Evolutionary conservation across 2,113 vertebrate species (phyloP).

Genomic region (Setophaga petechia): DNA sequence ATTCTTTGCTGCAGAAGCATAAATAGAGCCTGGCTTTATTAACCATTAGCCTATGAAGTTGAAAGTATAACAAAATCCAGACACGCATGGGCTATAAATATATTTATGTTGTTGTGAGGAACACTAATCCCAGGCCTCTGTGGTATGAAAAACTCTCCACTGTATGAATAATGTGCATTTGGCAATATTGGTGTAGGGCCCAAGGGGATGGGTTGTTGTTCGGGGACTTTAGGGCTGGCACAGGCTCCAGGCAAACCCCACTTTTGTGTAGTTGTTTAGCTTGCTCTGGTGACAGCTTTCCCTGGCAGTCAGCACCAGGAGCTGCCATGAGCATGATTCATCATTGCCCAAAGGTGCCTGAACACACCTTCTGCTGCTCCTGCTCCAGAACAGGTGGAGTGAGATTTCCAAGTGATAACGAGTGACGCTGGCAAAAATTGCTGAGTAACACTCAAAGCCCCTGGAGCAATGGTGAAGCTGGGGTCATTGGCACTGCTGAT

Average conservation of each 20-base stretch:
- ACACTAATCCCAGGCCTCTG: not conserved
- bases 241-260: accelerated
- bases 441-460: constrained; percentile 2
- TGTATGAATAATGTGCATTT: not conserved
- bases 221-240: not conserved
- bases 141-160: accelerated
- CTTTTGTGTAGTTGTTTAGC: not conserved
- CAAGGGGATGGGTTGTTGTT: not conserved
- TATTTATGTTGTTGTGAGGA: not conserved
- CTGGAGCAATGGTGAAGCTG: accelerated
- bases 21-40: not conserved
- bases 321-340: not conserved
- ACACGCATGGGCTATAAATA: not conserved
- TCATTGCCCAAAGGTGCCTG: not conserved
- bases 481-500: not conserved
- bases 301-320: not conserved
- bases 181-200: not conserved
- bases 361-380: constrained; percentile 29
- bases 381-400: not conserved
- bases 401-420: not conserved
- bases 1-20: not conserved
- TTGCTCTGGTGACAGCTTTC: accelerated
- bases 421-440: not conserved
- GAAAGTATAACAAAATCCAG: not conserved
- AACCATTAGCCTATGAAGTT: not conserved